Evolutionary conservation across 2,888 invertebrate species (phyloP), one percentile per base, ranked within the genome.

Genomic region (Oscheius sp.): DNA sequence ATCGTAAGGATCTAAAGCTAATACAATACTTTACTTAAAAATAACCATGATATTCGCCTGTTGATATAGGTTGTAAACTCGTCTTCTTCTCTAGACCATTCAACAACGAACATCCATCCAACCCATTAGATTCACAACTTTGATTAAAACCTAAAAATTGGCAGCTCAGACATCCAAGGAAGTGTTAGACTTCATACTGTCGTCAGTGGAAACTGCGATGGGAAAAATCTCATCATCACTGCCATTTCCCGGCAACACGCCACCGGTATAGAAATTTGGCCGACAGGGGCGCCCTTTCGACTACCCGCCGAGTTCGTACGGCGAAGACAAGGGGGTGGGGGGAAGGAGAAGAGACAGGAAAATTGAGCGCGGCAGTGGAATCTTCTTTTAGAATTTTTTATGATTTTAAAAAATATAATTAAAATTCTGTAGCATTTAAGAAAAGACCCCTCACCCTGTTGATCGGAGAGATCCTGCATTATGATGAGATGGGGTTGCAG

Each of bases 391-490:
- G n/a, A n/a, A n/a, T n/a, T n/a, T n/a, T n/a, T n/a, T n/a, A n/a
- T n/a, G n/a, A n/a, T n/a, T n/a, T n/a, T n/a, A 17, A 4, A 17
- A 49, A 4, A 8, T 22, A 2, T 9, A 49, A 6, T 14, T 3
- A 8, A 22, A 22, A 22, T 49, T 14, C 22, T 22, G 5, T 4
- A 8, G n/a, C n/a, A n/a, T n/a, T n/a, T n/a, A n/a, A n/a, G n/a
- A 49, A 49, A 17, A 14, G 3, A 49, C 12, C 2, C 6, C 65
- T 54, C 20, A 72, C 72, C 47, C 38, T 51, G 67, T 32, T 71
- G 67, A 41, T 82, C 82, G n/a, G 72, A 63, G 49, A 80, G 67
- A 49, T 84, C 84, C 57, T 83, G 80, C 82, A 84, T 84, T 2
- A 84, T 79, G 12, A 77, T 49, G 30, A 84, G 81, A 63, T 69